Conservation (phyloP, 2,797 vertebrate species). For the Simalia tracyae region DNA sequence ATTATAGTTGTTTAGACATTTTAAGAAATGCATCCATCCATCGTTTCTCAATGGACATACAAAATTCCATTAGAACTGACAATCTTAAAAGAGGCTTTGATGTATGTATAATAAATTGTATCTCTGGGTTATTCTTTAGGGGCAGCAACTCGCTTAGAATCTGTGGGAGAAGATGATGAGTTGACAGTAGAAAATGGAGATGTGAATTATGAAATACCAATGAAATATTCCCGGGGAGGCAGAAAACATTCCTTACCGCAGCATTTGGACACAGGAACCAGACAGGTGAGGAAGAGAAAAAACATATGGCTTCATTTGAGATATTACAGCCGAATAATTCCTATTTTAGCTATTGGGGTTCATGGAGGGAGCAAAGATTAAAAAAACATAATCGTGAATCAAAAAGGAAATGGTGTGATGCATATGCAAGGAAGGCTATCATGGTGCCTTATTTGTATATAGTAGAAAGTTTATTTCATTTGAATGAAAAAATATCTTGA, state of each 20-base stretch:
- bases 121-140: slow-evolving; percentile 70
- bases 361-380: not conserved
- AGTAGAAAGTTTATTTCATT: not conserved
- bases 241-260: slow-evolving; percentile 95
- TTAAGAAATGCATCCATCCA: slow-evolving; percentile 27
- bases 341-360: slow-evolving; percentile 31
- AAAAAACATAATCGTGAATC: not conserved
- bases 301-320: not conserved
- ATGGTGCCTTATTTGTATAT: not conserved
- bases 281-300: slow-evolving; percentile 80
- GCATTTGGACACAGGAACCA: slow-evolving; percentile 82
- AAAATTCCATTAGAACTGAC: slow-evolving; percentile 27
- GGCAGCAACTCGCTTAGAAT: slow-evolving; percentile 85
- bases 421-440: not conserved
- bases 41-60: slow-evolving; percentile 11
- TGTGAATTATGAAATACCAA: slow-evolving; percentile 69
- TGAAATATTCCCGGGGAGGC: slow-evolving; percentile 80
- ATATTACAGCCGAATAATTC: not conserved
- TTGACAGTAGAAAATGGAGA: slow-evolving; percentile 85
- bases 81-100: slow-evolving; percentile 15
- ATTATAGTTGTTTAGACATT: slow-evolving; percentile 14
- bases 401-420: not conserved
- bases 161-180: slow-evolving; percentile 93
- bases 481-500: not conserved
- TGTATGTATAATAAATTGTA: slow-evolving; percentile 32